These are phyloP conservation scores for Cossypha dichroa DNA, from an alignment of 2,797 vertebrate genomes.

Conservation along the genomic window DNA sequence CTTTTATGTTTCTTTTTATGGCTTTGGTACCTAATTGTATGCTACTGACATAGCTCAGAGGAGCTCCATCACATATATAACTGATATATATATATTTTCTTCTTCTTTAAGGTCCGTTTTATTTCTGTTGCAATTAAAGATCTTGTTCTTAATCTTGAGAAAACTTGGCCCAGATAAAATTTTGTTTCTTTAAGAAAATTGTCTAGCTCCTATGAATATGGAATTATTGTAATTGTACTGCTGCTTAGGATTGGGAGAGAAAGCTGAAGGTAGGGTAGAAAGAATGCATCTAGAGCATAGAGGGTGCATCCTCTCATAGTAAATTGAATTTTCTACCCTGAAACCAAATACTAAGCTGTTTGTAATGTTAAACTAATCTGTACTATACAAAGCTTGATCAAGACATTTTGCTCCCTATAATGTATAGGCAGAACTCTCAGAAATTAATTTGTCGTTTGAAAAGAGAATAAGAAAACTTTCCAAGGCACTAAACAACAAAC, in stretches of 20 bases:
- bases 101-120: neutral
- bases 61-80: neutral
- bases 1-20: neutral
- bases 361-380: neutral
- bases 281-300: neutral
- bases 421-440: neutral
- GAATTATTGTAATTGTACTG: neutral
- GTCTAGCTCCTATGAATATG: neutral
- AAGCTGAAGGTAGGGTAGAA: neutral
- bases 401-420: neutral
- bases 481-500: neutral
- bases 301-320: neutral
- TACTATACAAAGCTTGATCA: neutral
- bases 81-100: neutral
- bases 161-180: neutral
- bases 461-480: neutral
- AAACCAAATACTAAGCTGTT: neutral
- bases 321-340: neutral
- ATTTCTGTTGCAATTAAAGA: neutral
- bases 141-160: neutral
- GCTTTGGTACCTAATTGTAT: neutral
- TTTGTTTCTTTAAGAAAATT: neutral
- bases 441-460: neutral
- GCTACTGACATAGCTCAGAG: neutral
- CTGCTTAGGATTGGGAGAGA: neutral